Evolutionary conservation across 2,888 invertebrate genomes (phyloP).

Genomic region (Eupithecia abbreviata): DNA sequence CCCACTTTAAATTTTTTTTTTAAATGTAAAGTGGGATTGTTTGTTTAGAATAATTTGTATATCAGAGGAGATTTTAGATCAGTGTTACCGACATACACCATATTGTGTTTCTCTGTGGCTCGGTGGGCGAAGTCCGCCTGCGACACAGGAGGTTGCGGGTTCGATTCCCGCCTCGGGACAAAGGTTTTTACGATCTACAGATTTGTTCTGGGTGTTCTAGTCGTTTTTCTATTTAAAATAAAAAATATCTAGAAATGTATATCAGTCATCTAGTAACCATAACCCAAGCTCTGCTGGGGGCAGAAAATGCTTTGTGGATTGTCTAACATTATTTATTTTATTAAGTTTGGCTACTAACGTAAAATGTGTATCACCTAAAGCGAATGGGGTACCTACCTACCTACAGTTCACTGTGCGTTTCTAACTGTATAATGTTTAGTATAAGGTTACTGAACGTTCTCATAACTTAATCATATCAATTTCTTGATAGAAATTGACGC

Average conservation of each 20-base stretch:
- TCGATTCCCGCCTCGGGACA: too few species aligned
- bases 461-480: slow-evolving; percentile 10
- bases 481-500: neutral
- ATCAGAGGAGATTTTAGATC: too few species aligned
- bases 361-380: neutral
- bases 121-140: too few species aligned
- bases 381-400: neutral
- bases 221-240: too few species aligned
- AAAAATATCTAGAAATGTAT: neutral
- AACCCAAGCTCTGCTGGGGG: neutral
- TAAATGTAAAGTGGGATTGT: too few species aligned
- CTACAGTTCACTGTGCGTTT: neutral
- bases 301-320: neutral
- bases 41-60: too few species aligned
- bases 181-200: too few species aligned
- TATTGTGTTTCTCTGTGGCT: too few species aligned
- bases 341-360: neutral
- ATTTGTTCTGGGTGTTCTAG: too few species aligned
- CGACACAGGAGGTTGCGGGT: too few species aligned
- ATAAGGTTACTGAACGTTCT: neutral
- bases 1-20: too few species aligned
- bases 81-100: too few species aligned
- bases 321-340: neutral
- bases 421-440: neutral
- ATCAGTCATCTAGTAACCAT: neutral